Evolutionary conservation across 2,888 invertebrate genomes (phyloP).

Genomic region (Andrena trimmerana): DNA sequence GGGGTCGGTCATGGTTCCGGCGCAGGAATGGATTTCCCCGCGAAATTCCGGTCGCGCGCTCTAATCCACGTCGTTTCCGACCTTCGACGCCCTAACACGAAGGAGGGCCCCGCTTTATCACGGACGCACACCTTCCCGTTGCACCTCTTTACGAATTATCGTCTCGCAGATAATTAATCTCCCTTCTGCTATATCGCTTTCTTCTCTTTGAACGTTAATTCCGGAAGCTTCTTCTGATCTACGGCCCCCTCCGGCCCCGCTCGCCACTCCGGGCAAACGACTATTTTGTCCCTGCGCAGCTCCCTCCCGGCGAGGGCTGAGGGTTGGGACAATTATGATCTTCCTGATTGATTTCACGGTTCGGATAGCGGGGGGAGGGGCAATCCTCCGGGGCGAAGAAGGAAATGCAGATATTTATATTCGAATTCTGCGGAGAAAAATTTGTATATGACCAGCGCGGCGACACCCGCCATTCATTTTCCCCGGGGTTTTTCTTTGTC

Average conservation of each 20-base stretch:
- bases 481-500: slow-evolving; percentile 33
- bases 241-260: not conserved
- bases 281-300: slow-evolving; percentile 24
- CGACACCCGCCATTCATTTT: slow-evolving; percentile 46
- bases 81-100: slow-evolving; percentile 61
- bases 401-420: slow-evolving; percentile 19
- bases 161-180: slow-evolving; percentile 65
- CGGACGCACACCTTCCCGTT: slow-evolving; percentile 30
- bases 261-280: slow-evolving; percentile 24
- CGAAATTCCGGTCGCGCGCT: slow-evolving; percentile 71
- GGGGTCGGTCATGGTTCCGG: slow-evolving; percentile 72
- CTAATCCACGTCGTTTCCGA: slow-evolving; percentile 66
- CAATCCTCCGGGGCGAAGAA: not conserved
- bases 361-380: not conserved
- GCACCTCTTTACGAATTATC: slow-evolving; percentile 62
- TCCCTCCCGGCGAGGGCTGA: not conserved
- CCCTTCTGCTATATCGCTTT: slow-evolving; percentile 53
- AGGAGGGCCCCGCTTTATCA: slow-evolving; percentile 63
- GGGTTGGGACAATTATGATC: not conserved
- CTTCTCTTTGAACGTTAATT: slow-evolving; percentile 56
- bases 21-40: slow-evolving; percentile 67
- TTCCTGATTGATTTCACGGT: slow-evolving; percentile 23
- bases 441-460: slow-evolving; percentile 23
- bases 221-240: slow-evolving; percentile 48
- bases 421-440: slow-evolving; percentile 32